Base-by-base conservation (phyloP, 1,140 invertebrate genomes). In the Drosophila obscura region DNA sequence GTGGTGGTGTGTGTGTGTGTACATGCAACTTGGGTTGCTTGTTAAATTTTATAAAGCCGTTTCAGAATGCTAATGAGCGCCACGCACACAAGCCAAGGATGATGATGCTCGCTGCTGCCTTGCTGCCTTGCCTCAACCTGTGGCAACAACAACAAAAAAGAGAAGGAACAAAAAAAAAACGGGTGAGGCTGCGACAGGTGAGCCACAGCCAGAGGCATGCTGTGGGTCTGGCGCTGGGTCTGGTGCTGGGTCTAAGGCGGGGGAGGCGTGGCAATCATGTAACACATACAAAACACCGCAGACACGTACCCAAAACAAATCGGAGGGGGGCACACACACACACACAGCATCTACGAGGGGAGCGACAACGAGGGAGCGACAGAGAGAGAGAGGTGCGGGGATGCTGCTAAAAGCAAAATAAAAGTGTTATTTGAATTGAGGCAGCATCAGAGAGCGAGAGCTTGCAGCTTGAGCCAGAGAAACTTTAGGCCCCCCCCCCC, bases 11-110 rank as follows among this genome's bases (percentile, higher is more conserved):
- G 22, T 4, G 16, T 9, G 19, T 50, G 26, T 46, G 67, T 72
- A 72, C 71, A 64, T 74, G 72, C 71, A 74, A 65, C 71, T 74
- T 80, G 65, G 59, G 77, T 80, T 84, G 65, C 65, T 85, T 87
- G 83, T 85, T 85, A 82, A 85, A 85, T 85, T 85, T 85, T 85
- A 85, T 85, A 85, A 85, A 85, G 82, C 82, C 82, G 82, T 85
- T 85, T 85, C 82, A 85, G 82, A 85, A 85, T 85, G 82, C 82
- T 85, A 85, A 85, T 85, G 82, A 85, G 82, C 82, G 83, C 35
- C 83, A 85, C 82, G 82, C 82, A 85, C 81, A 85, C 82, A 82
- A 78, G 74, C 72, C 72, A 76, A 76, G 72, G 73, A 75, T 76
- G 73, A 75, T 76, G 73, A 64, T 56, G 71, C 51, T 63, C 45